Evolutionary conservation across 1,140 invertebrate genomes (phyloP), one percentile per base, ranked within the genome.

Genomic region (Ephestia elutella): DNA sequence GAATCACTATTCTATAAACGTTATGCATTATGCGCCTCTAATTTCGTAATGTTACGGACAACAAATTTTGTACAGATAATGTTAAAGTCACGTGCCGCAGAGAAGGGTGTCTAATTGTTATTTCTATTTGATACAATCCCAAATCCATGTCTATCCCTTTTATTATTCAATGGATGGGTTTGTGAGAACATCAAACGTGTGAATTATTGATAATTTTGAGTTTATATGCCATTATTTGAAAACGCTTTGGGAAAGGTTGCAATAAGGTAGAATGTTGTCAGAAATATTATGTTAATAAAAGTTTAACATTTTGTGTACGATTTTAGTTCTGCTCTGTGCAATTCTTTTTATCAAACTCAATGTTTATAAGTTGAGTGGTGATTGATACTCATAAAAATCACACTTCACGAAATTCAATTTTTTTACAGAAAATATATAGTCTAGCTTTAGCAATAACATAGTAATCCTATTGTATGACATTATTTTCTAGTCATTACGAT

Each of bases 31-130:
- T 53, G 15, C 11, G 21, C 50, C 19, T 20, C 1, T 21, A 50
- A 53, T 53, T 53, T 25, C 19, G 13, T 25, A 53, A 53, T 53
- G 50, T 53, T 53, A 20, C 21, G 20, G 20, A 13, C 19, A 53
- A 53, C 50, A 53, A 53, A 53, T 21, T 53, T 53, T 53, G 20
- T 25, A 53, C 13, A 53, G 19, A 53, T 53, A 53, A 53, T 53
- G 50, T 21, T 13, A n/a, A n/a, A 18, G 50, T 53, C 50, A 53
- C 50, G 50, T 53, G 50, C 21, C 5, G 20, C 15, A 10, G 19
- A 53, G 50, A 53, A 25, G 50, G 50, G 50, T 53, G 7, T n/a
- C 50, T 53, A 25, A 53, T 53, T 53, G 50, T 53, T 53, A 53
- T 53, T n/a, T 15, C 38, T 53, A 25, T 53, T 53, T 5, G 50